phyloP scores from a whole-genome alignment of 2,888 invertebrate genomes.

The Podabrus alpinus region DNA sequence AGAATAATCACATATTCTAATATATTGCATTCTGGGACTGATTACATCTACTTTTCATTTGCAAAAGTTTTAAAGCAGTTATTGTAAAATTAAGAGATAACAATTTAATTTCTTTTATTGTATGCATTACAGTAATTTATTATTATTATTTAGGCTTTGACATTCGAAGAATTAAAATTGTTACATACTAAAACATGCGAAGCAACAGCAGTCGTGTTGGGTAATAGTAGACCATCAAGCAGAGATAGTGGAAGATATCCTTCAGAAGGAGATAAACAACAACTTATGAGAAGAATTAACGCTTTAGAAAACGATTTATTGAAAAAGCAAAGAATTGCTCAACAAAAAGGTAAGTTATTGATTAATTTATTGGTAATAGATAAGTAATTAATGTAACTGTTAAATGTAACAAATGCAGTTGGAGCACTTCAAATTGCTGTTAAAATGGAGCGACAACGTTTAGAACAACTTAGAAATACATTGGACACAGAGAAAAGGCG shows the following conservation, averaged over 20 bases:
- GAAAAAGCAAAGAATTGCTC: conserved; percentile 57
- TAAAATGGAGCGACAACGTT: conserved; percentile 34
- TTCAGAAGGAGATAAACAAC: not conserved
- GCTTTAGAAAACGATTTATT: conserved; percentile 57
- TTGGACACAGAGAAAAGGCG: conserved; percentile 36
- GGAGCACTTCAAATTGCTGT: conserved; percentile 36
- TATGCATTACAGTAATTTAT: not conserved
- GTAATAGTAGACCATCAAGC: conserved; percentile 44
- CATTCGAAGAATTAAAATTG: conserved; percentile 60
- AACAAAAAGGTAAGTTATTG: conserved; percentile 56
- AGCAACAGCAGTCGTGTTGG: conserved; percentile 54
- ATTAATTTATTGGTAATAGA: not conserved
- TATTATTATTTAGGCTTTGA: conserved; percentile 51
- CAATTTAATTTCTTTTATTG: not conserved
- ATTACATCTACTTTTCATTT: too few relatives aligned
- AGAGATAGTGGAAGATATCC: not conserved
- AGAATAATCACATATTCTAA: not conserved
- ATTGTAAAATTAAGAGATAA: not conserved
- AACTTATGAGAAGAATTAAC: conserved; percentile 46
- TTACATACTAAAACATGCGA: conserved; percentile 61
- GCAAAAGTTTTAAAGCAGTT: not conserved
- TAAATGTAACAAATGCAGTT: conserved; percentile 28
- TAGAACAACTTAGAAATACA: conserved; percentile 35
- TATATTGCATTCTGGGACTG: not conserved
- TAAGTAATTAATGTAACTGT: not conserved